phyloP scores from a whole-genome alignment of 2,797 vertebrate genomes.

The Cuculus canorus region DNA sequence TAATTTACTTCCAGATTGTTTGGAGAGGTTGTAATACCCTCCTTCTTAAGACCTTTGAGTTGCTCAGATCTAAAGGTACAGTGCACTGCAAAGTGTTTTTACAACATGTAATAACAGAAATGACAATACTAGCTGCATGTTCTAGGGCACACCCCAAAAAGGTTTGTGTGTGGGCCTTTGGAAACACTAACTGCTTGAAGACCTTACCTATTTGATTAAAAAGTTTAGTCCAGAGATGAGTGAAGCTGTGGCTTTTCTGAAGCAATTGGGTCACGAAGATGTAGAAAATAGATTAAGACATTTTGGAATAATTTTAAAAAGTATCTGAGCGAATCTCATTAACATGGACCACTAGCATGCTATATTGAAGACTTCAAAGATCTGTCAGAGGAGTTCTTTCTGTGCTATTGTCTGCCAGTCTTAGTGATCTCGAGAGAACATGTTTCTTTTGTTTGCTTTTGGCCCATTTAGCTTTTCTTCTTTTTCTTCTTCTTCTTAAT shows the following conservation, averaged over 20 bases:
- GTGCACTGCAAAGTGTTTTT: background rate
- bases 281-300: constrained; percentile 54
- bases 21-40: background rate
- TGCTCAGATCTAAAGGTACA: background rate
- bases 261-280: constrained; percentile 38
- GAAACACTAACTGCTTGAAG: background rate
- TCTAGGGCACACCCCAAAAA: background rate
- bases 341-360: constrained; percentile 57
- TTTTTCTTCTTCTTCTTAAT: constrained; percentile 25
- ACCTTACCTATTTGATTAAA: background rate
- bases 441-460: constrained; percentile 70
- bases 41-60: background rate
- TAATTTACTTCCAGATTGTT: background rate
- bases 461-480: constrained; percentile 60
- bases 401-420: constrained; percentile 68
- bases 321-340: constrained; percentile 67
- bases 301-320: constrained; percentile 53
- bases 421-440: constrained; percentile 64
- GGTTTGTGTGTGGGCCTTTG: background rate
- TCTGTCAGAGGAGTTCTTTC: constrained; percentile 64
- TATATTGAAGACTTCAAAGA: constrained; percentile 65
- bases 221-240: background rate
- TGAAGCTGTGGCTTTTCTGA: constrained; percentile 14
- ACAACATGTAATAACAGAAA: background rate
- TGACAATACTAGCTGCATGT: background rate